These are phyloP conservation scores for Pluvianellus socialis DNA, from an alignment of 2,113 vertebrate species.

Conservation along the genomic window DNA sequence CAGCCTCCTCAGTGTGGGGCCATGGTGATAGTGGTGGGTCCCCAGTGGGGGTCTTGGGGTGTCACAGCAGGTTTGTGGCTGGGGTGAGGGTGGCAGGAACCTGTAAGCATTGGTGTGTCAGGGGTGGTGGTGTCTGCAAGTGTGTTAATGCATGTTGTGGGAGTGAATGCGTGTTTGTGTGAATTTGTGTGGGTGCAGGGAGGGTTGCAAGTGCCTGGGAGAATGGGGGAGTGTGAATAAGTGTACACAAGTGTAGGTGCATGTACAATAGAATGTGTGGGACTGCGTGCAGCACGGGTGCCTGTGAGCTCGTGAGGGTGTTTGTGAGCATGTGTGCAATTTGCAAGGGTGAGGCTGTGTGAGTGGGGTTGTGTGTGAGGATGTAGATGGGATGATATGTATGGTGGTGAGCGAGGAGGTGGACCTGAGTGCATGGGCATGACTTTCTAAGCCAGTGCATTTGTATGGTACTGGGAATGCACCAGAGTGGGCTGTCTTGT, in stretches of 20 bases:
- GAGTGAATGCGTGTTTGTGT: background rate
- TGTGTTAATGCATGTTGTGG: too few species aligned
- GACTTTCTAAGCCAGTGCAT: fast-evolving
- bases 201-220: background rate
- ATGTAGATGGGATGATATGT: too few species aligned
- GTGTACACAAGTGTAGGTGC: background rate
- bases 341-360: fast-evolving
- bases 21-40: background rate
- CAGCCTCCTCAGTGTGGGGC: background rate
- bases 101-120: background rate
- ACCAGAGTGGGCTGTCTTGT: background rate
- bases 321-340: background rate
- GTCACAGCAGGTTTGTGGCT: background rate
- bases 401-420: background rate
- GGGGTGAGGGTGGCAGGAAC: background rate
- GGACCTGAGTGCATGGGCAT: fast-evolving
- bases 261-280: background rate
- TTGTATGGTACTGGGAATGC: background rate
- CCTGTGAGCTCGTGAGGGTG: background rate
- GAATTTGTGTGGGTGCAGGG: too few species aligned
- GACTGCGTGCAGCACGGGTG: fast-evolving
- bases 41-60: background rate
- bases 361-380: fast-evolving
- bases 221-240: fast-evolving
- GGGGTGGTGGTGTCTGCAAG: background rate